phyloP scores from a whole-genome alignment of 2,888 invertebrate genomes.

The Patella ulyssiponensis region DNA sequence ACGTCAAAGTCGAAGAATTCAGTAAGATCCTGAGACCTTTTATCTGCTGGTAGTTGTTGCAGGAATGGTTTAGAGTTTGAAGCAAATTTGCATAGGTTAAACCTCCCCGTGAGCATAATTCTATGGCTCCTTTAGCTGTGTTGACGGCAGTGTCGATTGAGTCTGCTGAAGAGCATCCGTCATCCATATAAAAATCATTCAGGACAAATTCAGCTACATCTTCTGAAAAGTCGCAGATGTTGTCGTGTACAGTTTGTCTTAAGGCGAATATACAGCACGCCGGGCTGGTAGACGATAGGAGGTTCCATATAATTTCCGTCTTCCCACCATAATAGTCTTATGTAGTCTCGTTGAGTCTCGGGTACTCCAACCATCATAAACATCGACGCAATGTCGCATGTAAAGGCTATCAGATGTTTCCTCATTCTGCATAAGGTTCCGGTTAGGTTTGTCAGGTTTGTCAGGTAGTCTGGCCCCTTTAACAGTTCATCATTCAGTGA shows the following conservation, averaged over 20 bases:
- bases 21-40: not conserved
- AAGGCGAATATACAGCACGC: not conserved
- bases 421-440: slow-evolving; percentile 32
- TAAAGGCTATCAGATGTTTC: slow-evolving; percentile 30
- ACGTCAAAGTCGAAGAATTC: too few species aligned
- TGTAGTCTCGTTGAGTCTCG: not conserved
- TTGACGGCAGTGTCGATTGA: not conserved
- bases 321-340: slow-evolving; percentile 1
- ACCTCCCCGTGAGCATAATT: not conserved
- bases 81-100: not conserved
- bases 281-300: not conserved
- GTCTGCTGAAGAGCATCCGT: slow-evolving; percentile 7
- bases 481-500: slow-evolving; percentile 32
- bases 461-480: slow-evolving; percentile 6
- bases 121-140: not conserved
- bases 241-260: not conserved
- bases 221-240: not conserved
- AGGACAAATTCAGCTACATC: slow-evolving; percentile 1
- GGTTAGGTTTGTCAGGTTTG: slow-evolving; percentile 25
- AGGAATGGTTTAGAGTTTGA: not conserved
- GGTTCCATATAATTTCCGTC: not conserved
- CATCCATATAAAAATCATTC: slow-evolving; percentile 3
- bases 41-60: not conserved
- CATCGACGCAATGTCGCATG: slow-evolving; percentile 19
- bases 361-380: not conserved